These are phyloP conservation scores for Cryptomyrus ogoouensis DNA, from an alignment of 2,113 vertebrate species.

Conservation along the genomic window DNA sequence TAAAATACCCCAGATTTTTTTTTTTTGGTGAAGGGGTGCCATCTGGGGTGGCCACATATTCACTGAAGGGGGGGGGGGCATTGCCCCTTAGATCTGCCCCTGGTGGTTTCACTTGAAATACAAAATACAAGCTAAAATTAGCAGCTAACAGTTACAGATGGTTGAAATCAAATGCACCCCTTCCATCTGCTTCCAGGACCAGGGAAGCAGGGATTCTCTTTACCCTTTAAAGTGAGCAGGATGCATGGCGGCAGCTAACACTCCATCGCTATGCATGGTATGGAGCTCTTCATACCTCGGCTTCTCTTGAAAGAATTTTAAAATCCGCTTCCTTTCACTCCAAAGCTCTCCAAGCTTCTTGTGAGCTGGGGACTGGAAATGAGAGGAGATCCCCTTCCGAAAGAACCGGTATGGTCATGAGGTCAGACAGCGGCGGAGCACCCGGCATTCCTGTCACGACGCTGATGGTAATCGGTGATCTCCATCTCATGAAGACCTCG, in stretches of 20 bases:
- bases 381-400: neutral
- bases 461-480: neutral
- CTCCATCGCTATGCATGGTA: neutral
- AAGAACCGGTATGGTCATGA: neutral
- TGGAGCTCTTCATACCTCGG: neutral
- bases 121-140: neutral
- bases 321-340: neutral
- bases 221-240: neutral
- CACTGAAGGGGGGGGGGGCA: neutral
- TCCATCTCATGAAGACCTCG: neutral
- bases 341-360: neutral
- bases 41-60: neutral
- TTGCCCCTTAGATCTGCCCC: neutral
- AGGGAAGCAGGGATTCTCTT: neutral
- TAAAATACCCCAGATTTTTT: neutral
- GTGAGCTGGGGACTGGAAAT: neutral
- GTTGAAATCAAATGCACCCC: neutral
- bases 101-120: neutral
- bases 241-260: neutral
- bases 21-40: neutral
- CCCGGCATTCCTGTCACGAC: neutral
- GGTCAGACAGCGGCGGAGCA: neutral
- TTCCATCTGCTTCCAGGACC: neutral
- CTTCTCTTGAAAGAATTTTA: neutral
- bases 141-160: neutral